phyloP scores from a whole-genome alignment of 2,888 invertebrate genomes.

The Cynaeus angustus region DNA sequence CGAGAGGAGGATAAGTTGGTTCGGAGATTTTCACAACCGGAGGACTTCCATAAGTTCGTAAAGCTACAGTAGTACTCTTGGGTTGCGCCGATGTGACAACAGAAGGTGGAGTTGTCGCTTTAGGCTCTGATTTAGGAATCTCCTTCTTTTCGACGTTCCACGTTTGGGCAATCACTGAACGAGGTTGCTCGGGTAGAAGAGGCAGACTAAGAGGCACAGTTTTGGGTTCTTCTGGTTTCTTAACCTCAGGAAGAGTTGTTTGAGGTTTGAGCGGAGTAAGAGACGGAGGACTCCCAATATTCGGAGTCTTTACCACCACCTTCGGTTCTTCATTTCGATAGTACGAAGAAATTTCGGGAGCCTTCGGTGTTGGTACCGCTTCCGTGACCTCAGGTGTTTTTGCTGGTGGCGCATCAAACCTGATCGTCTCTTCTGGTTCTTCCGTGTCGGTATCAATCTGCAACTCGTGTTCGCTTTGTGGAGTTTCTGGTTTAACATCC shows the following conservation, averaged over 20 bases:
- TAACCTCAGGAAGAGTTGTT: slow-evolving; percentile 51
- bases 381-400: slow-evolving; percentile 73
- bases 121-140: neutral
- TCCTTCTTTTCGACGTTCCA: slow-evolving; percentile 53
- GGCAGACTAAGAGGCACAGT: slow-evolving; percentile 53
- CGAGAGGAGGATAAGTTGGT: slow-evolving; percentile 56
- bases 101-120: slow-evolving; percentile 37
- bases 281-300: slow-evolving; percentile 68
- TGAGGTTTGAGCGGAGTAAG: slow-evolving; percentile 67
- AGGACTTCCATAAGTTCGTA: slow-evolving; percentile 53
- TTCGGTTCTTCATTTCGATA: slow-evolving; percentile 70
- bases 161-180: slow-evolving; percentile 59
- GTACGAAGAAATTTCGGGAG: slow-evolving; percentile 73
- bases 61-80: slow-evolving; percentile 44
- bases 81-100: slow-evolving; percentile 12
- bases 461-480: slow-evolving; percentile 87
- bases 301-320: slow-evolving; percentile 60
- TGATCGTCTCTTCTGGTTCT: slow-evolving; percentile 77
- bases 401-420: slow-evolving; percentile 71
- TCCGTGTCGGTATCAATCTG: slow-evolving; percentile 92
- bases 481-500: slow-evolving; percentile 87
- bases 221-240: slow-evolving; percentile 51
- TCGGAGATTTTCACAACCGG: slow-evolving; percentile 60
- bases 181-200: slow-evolving; percentile 57
- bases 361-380: slow-evolving; percentile 72